These are phyloP conservation scores for Alcedo atthis DNA, from an alignment of 2,797 vertebrate genomes.

Conservation along the genomic window DNA sequence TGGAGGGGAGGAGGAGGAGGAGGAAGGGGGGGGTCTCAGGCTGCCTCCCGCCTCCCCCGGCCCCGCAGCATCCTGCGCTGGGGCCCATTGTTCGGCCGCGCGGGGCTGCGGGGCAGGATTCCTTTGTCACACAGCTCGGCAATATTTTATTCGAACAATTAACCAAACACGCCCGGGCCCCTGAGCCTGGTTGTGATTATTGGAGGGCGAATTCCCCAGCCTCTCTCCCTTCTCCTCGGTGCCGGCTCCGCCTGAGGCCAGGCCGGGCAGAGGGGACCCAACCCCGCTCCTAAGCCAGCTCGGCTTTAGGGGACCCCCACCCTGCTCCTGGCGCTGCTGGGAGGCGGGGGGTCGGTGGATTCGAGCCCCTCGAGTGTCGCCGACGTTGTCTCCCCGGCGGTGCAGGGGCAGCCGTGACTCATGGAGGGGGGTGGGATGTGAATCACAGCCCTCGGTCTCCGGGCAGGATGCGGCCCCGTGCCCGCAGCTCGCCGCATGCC, in stretches of 20 bases:
- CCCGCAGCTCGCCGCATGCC: background rate
- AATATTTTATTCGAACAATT: slow-evolving; percentile 69
- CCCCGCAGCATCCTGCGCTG: slow-evolving; percentile 9
- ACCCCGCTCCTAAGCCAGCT: background rate
- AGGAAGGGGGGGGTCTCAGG: background rate
- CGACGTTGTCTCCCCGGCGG: background rate
- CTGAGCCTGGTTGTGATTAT: slow-evolving; percentile 69
- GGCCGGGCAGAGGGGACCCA: background rate
- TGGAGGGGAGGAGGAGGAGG: too few relatives aligned
- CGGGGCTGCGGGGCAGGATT: slow-evolving; percentile 41
- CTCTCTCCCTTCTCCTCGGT: background rate
- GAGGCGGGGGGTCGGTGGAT: background rate
- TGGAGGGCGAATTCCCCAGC: slow-evolving; percentile 48
- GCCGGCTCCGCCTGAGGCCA: background rate
- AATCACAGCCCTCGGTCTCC: slow-evolving; percentile 25
- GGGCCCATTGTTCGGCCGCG: slow-evolving; percentile 41
- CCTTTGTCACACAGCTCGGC: slow-evolving; percentile 50
- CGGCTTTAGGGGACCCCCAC: background rate
- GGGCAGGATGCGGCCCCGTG: slow-evolving; percentile 43
- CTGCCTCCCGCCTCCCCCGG: background rate
- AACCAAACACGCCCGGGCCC: slow-evolving; percentile 49
- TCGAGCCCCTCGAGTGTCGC: background rate
- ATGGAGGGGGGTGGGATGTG: background rate
- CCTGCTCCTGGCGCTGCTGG: background rate
- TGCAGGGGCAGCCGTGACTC: slow-evolving; percentile 33